phyloP scores from a whole-genome alignment of 2,113 vertebrate species.

The Cyanoliseus patagonus region DNA sequence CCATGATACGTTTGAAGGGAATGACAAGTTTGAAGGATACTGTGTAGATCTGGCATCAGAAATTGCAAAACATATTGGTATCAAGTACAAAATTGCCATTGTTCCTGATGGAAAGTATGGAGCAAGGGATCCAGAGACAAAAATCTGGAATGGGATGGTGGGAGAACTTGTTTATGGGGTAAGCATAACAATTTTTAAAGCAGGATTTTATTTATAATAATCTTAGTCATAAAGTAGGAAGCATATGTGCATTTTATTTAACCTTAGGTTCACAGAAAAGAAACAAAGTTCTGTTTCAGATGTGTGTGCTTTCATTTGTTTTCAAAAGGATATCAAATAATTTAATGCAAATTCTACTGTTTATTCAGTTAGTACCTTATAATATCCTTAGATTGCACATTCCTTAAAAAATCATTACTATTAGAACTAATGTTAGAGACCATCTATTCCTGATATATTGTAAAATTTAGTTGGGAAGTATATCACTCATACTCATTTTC shows the following conservation, averaged over 20 bases:
- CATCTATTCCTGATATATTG: background rate
- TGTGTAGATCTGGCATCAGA: slow-evolving; percentile 98
- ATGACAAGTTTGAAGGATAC: slow-evolving; percentile 97
- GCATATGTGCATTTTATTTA: background rate
- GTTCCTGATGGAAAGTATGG: slow-evolving; percentile 98
- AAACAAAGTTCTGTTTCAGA: background rate
- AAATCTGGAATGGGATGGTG: slow-evolving; percentile 99
- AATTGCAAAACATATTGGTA: slow-evolving; percentile 98
- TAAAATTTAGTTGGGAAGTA: background rate
- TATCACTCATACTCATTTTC: background rate
- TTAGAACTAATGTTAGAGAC: background rate
- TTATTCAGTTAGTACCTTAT: background rate
- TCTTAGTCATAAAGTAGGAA: slow-evolving; percentile 19
- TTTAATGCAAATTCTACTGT: background rate
- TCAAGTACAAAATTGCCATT: slow-evolving; percentile 99
- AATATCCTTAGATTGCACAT: background rate
- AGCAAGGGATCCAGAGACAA: slow-evolving; percentile 97
- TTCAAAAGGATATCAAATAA: background rate
- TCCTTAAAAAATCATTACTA: background rate
- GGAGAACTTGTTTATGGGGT: slow-evolving; percentile 99
- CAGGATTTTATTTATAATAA: slow-evolving; percentile 50
- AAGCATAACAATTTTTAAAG: slow-evolving; percentile 78
- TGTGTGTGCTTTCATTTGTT: background rate
- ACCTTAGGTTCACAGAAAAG: background rate
- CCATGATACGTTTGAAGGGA: slow-evolving; percentile 96